Evolutionary conservation across 2,888 invertebrate genomes (phyloP), one percentile per base, ranked within the genome.

Genomic region (Deroplatys truncata): DNA sequence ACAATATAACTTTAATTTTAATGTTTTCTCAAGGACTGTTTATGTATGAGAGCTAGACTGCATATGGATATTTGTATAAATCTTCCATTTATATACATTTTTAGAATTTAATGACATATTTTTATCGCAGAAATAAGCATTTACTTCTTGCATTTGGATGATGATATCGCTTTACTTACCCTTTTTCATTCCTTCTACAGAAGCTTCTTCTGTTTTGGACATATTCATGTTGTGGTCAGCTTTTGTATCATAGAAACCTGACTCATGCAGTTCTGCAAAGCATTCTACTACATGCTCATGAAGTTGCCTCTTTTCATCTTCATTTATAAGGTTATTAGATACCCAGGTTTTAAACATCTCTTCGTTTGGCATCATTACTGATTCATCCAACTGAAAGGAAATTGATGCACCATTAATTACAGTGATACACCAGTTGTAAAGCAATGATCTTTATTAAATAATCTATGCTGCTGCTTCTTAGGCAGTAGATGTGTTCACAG

Each of bases 311-410:
- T 83, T 87, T 87, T 43, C 83, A 10, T 25, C 15, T 29, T 83
- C 87, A 20, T 87, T 83, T 28, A 83, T 87, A 28, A 87, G 1
- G 28, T 82, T 87, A 82, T 87, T 87, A n/a, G 82, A 28, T 43
- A 83, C 82, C 87, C 87, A 87, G 29, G 82, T 87, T 28, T 87
- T 87, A 43, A 87, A 87, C 87, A 83, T 87, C 8, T 87, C 87
- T 31, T 87, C 87, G 43, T 87, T 87, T n/a, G 87, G 87, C n/a
- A 87, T 82, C 83, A 87, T 87, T 43, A 82, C 31, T 87, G 87
- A 16, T 35, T 87, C 87, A 28, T 87, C 87, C 28, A 87, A 43
- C 87, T 87, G 83, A 25, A 82, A 87, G 13, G 4, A 72, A 20
- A 72, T 72, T 25, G 25, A 72, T 43, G 43, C 56, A 72, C 5